These are phyloP conservation scores for Lasioglossum villosulum DNA, from an alignment of 2,888 invertebrate genomes.

Conservation along the genomic window DNA sequence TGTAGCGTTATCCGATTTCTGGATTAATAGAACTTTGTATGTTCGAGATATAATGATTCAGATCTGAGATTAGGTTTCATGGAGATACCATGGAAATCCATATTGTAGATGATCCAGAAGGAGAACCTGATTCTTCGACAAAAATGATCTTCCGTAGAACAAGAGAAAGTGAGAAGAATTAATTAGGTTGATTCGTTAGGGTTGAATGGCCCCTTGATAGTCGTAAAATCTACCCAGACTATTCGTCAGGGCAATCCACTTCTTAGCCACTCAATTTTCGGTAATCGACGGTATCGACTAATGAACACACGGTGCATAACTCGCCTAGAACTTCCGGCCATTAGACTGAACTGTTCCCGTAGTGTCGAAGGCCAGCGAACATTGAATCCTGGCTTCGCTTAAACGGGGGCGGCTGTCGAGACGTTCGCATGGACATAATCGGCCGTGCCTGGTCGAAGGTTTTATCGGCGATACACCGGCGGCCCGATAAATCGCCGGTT, in stretches of 20 bases:
- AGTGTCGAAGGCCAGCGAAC: constrained; percentile 45
- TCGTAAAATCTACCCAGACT: background rate
- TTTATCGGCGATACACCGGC: constrained; percentile 73
- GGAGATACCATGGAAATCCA: background rate
- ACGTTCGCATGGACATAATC: constrained; percentile 58
- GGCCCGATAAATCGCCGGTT: constrained; percentile 73
- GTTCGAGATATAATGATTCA: background rate
- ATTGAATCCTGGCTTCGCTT: constrained; percentile 42
- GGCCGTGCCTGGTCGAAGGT: constrained; percentile 58
- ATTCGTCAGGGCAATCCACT: background rate
- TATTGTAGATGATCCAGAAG: background rate
- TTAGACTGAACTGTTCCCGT: constrained; percentile 45
- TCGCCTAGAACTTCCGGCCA: constrained; percentile 45
- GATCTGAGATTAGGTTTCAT: background rate
- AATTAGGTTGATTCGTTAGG: background rate
- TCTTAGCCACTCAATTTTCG: constrained; percentile 34
- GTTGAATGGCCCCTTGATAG: background rate
- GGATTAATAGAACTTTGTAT: background rate
- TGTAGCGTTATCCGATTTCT: background rate
- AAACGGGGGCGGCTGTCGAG: constrained; percentile 24
- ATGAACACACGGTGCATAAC: constrained; percentile 46
- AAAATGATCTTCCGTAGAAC: background rate
- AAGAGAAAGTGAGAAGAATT: background rate
- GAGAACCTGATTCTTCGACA: background rate
- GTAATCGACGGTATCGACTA: constrained; percentile 35